phyloP scores from a whole-genome alignment of 2,888 invertebrate genomes.

The Conus canariensis region DNA sequence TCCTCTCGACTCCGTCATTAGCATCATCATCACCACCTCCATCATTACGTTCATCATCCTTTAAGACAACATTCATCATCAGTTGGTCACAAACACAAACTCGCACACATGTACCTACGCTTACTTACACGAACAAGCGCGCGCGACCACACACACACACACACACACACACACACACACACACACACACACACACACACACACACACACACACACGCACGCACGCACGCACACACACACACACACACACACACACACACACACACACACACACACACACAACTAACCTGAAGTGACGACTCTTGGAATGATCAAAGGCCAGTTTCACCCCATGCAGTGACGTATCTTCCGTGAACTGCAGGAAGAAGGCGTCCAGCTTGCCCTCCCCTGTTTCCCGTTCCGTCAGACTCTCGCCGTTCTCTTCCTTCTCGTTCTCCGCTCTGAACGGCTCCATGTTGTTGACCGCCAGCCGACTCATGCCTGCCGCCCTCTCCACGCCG shows the following conservation, averaged over 20 bases:
- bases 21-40: too few species aligned
- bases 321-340: neutral
- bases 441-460: neutral
- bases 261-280: neutral
- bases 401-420: neutral
- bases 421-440: neutral
- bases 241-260: neutral
- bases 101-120: neutral
- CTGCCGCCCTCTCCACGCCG: too few species aligned
- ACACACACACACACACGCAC: neutral
- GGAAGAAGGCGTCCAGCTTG: neutral
- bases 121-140: too few species aligned
- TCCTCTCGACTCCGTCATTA: too few species aligned
- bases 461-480: too few species aligned
- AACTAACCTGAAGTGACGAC: neutral
- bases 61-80: too few species aligned
- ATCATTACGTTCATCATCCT: too few species aligned
- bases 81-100: neutral
- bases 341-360: neutral
- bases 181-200: neutral
- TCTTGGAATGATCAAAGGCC: neutral
- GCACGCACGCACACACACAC: neutral
- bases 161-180: slow-evolving; percentile 20
- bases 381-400: neutral
- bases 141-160: too few species aligned